Evolutionary conservation across 2,797 vertebrate genomes (phyloP), one percentile per base, ranked within the genome.

Genomic region (Myotis vivesi): DNA sequence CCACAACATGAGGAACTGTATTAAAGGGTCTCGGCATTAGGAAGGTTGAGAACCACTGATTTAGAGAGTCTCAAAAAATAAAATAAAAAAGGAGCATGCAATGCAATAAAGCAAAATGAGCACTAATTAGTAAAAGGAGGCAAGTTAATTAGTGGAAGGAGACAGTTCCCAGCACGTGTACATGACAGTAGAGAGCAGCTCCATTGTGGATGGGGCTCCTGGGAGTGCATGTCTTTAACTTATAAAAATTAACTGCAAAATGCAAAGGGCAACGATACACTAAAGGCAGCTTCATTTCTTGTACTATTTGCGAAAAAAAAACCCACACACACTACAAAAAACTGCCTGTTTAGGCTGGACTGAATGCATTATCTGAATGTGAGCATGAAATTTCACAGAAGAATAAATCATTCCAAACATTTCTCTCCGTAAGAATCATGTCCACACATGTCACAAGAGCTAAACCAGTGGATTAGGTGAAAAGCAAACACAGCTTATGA

Each of bases 81-180:
- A 36, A 38, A 41, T 17, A 66, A 33, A 62, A 68, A 22, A 49
- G 41, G 59, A 64, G 22, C 19, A 44, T 30, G 44, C 59, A 89
- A 28, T 75, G 44, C 59, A 89, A 28, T 79, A 87, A 83, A 69
- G 77, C 51, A 64, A 71, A 82, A 46, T 19, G 38, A 89, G 62
- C 59, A 53, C 87, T 66, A 66, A 90, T 75, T 69, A 93, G 80
- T 46, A 53, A 33, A 68, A 92, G 69, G 62, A 94, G 51, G 90
- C 53, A 66, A 91, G 77, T 85, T 93, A 90, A 77, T 95, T 76
- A 92, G 91, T 44, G 41, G 51, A 49, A 94, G 88, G 80, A 87
- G 84, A 88, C 57, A 11, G 87, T 57, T 85, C 72, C 19, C 38
- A 44, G 30, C 55, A 46, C 4, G 3, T 4, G 19, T 13, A 77